These are phyloP conservation scores for Cydia amplana DNA, from an alignment of 1,140 invertebrate species.

Conservation along the genomic window DNA sequence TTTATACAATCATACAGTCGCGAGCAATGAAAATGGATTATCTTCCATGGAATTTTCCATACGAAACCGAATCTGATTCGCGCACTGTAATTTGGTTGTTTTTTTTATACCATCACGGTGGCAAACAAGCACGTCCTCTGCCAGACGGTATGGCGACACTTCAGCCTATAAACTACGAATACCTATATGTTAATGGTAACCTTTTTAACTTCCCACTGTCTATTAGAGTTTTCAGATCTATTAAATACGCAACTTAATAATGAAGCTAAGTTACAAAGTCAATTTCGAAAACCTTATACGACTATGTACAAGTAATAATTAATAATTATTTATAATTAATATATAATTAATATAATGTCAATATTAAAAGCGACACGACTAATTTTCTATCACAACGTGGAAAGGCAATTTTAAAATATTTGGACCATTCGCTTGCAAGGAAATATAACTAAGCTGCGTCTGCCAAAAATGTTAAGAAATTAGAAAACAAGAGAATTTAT, in stretches of 20 bases:
- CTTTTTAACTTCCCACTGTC: neutral
- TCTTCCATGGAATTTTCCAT: too few species aligned
- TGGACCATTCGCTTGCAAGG: slow-evolving; percentile 72
- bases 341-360: slow-evolving; percentile 37
- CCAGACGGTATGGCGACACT: too few species aligned
- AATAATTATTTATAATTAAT: slow-evolving; percentile 41
- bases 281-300: slow-evolving; percentile 10
- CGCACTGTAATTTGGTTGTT: neutral
- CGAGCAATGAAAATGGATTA: neutral
- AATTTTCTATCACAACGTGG: slow-evolving; percentile 73
- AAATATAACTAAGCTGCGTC: slow-evolving; percentile 34
- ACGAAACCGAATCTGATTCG: too few species aligned
- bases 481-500: neutral
- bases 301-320: neutral
- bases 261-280: slow-evolving; percentile 20
- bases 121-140: too few species aligned
- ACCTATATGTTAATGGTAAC: neutral
- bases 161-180: too few species aligned
- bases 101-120: neutral
- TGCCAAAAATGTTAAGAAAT: slow-evolving; percentile 1
- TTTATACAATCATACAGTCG: neutral
- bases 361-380: slow-evolving; percentile 39
- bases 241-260: slow-evolving; percentile 4
- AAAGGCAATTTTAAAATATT: slow-evolving; percentile 68
- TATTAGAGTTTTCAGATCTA: neutral